Evolutionary conservation across 2,888 invertebrate genomes (phyloP).

Genomic region (Smittia aterrima): DNA sequence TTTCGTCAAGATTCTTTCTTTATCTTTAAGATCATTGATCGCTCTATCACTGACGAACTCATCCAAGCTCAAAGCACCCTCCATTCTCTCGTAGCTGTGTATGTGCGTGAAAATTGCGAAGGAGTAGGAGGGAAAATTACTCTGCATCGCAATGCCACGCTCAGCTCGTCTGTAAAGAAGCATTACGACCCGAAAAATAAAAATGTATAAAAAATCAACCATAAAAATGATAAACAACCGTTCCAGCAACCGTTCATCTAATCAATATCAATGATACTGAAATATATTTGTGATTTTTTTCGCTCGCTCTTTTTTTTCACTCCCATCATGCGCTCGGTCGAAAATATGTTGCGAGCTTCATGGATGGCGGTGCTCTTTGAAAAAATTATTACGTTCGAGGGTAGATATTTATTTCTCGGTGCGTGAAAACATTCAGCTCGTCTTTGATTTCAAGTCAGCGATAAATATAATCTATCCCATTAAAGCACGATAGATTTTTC

Average conservation of each 20-base stretch:
- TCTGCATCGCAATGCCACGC: no score
- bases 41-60: no score
- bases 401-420: slow-evolving; percentile 1
- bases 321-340: background rate
- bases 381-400: background rate
- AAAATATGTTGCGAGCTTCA: no score
- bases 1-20: no score
- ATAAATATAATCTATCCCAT: slow-evolving; percentile 39
- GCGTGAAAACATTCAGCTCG: slow-evolving; percentile 24
- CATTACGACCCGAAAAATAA: slow-evolving; percentile 12
- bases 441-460: slow-evolving; percentile 35
- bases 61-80: no score
- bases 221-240: slow-evolving; percentile 41
- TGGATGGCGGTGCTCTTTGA: background rate
- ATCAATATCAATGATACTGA: slow-evolving; percentile 40
- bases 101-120: no score
- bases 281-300: slow-evolving; percentile 39
- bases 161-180: background rate
- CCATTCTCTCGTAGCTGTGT: no score
- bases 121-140: no score
- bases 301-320: background rate
- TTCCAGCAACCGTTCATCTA: no score
- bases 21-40: no score
- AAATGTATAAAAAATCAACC: slow-evolving; percentile 23
- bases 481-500: slow-evolving; percentile 34